Base-by-base conservation (phyloP, 2,888 invertebrate species). In the Heliothis peltigera region DNA sequence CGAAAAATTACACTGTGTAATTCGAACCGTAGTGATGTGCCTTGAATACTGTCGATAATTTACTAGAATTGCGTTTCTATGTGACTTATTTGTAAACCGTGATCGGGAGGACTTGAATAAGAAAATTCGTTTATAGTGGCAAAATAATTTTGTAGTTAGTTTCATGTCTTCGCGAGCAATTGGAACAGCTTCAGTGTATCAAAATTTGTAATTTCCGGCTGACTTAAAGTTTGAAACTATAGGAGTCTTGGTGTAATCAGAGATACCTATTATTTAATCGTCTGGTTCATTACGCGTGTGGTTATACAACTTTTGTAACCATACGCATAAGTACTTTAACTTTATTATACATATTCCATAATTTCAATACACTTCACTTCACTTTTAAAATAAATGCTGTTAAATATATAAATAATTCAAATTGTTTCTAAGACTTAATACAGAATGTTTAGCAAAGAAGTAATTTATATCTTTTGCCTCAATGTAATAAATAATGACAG, bases 21-120 rank as follows among this genome's bases (percentile, higher is more conserved):
- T 70, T 46, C 22, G 51, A 49, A 61, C 21, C 19, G 44, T 62
- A 73, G 69, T 66, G 75, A 71, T 77, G 77, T 69, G 56, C 15
- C 18, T 25, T 2, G 59, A 64, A 75, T 75, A 43, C n/a, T 62
- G 42, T 75, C 57, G 67, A 67, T 64, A 35, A 51, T 62, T 64
- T 49, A 17, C 43, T 67, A 21, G 52, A 21, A 19, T 49, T 15
- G 10, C 10, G 56, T 61, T 17, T 46, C 4, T 25, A 32, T 46
- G 2, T 19, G 4, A 32, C 1, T 49, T 58, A 28, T 51, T 19
- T 65, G 35, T 22, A 39, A 18, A 19, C 47, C 56, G 48, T 58
- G 51, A 28, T 54, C 56, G 15, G 18, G 8, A 28, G 19, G 12
- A 46, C 51, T 67, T 61, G 32, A 64, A 62, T 43, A 18, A 32